Base-by-base conservation (phyloP, 2,113 vertebrate genomes). In the Chunga burmeisteri region DNA sequence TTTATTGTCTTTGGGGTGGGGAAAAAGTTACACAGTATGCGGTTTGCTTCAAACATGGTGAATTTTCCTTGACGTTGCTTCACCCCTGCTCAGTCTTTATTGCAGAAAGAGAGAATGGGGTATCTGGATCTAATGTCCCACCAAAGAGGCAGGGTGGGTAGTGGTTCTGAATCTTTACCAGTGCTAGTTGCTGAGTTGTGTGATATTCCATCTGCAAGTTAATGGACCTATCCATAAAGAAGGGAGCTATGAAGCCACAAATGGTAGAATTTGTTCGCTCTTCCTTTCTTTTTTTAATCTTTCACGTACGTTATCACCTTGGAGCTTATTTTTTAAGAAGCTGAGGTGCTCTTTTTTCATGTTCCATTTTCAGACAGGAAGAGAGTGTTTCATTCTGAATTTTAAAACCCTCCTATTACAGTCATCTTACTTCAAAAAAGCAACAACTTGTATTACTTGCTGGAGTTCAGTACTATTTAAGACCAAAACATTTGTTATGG, bases 341-440 rank as follows among this genome's bases (percentile, higher is more conserved):
- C 13, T 61, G 63, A 59, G 25, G 5, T 91, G 16, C 26, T 63
- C 1, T 17, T 73, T 92, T 92, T 81, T 90, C 2, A 34, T 59
- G 36, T 74, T 85, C 10, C 6, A 10, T 47, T 83, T 94, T 66
- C 36, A 73, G 80, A 61, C 16, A 32, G 30, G 27, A 58, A 42
- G 52, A 32, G 10, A 25, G 19, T 61, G 16, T 59, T 95, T 59
- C 13, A 38, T 4, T 30, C 11, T 88, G 42, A 52, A 36, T 79
- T 87, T 90, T 38, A 61, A 75, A 50, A 2, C 18, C 5, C 2
- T n/a, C 2, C 0, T 50, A 13, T 82, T 73, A 38, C 0, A 13
- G 13, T 55, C 82, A 72, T 83, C 9, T 66, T 75, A 34, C 36
- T 86, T 73, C 46, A 36, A 27, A 52, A 67, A 81, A 42, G 2